These are phyloP conservation scores for Carterocephalus palaemon DNA, from an alignment of 2,888 invertebrate species.

Conservation along the genomic window DNA sequence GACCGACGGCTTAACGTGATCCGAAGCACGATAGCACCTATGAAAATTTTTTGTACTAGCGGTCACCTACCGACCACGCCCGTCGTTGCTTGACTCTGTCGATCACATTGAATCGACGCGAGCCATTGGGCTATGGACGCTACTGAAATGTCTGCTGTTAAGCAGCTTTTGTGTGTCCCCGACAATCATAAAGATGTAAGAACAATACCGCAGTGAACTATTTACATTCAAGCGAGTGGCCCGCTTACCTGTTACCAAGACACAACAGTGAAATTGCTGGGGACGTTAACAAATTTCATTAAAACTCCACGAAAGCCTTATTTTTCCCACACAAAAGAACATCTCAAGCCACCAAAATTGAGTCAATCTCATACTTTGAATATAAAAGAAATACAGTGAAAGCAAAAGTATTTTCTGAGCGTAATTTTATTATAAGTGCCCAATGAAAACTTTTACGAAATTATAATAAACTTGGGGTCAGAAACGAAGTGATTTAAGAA, in stretches of 20 bases:
- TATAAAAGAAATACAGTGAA: slow-evolving; percentile 24
- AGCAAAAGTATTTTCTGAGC: slow-evolving; percentile 11
- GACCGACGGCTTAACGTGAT: too few relatives aligned
- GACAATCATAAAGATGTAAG: too few relatives aligned
- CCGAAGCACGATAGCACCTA: too few relatives aligned
- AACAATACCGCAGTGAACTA: not conserved
- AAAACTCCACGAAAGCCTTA: slow-evolving; percentile 43
- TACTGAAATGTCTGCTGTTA: too few relatives aligned
- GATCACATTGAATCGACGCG: too few relatives aligned
- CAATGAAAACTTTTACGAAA: slow-evolving; percentile 5
- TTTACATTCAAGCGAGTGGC: not conserved
- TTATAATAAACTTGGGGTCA: slow-evolving; percentile 1
- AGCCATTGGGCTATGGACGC: too few relatives aligned
- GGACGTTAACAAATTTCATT: slow-evolving; percentile 44
- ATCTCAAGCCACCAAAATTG: slow-evolving; percentile 52
- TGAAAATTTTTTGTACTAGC: too few relatives aligned
- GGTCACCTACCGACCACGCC: too few relatives aligned
- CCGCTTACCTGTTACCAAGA: slow-evolving; percentile 1
- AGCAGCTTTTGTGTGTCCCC: too few relatives aligned
- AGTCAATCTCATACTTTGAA: slow-evolving; percentile 47
- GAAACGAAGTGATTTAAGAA: not conserved
- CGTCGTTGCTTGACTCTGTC: too few relatives aligned
- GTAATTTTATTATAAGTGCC: slow-evolving; percentile 9
- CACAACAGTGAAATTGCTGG: slow-evolving; percentile 4
- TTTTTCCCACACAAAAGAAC: slow-evolving; percentile 46